These are phyloP conservation scores for Andrena cerasifolii DNA, from an alignment of 1,140 invertebrate genomes.

Conservation along the genomic window DNA sequence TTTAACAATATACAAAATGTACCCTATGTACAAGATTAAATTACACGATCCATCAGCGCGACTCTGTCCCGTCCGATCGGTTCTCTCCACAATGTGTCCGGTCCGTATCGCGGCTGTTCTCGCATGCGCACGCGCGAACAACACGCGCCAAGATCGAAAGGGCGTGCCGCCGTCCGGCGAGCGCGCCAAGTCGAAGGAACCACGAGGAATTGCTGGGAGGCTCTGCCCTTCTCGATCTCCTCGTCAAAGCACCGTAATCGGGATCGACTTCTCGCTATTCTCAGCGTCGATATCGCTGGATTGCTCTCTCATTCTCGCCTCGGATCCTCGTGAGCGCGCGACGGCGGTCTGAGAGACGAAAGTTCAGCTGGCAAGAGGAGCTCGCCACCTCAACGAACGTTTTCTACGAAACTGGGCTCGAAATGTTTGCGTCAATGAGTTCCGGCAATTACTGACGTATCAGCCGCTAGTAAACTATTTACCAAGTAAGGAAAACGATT, in stretches of 20 bases:
- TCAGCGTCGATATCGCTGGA: neutral
- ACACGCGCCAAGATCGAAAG: constrained; percentile 5
- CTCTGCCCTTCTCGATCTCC: neutral
- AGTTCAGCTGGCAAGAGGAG: constrained; percentile 58
- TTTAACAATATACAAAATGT: constrained; percentile 84
- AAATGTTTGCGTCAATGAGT: no score
- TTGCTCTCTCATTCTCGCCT: neutral
- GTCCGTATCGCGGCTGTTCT: neutral
- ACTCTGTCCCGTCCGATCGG: constrained; percentile 47
- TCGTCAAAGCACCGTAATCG: neutral
- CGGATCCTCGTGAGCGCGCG: constrained; percentile 42
- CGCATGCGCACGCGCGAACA: neutral
- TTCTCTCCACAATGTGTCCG: neutral
- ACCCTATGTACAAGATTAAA: constrained; percentile 82
- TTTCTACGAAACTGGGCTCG: no score
- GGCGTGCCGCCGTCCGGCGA: neutral
- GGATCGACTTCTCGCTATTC: neutral
- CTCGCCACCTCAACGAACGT: no score
- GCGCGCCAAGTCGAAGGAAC: constrained; percentile 6
- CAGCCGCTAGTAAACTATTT: no score
- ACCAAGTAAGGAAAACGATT: no score
- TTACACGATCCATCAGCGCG: constrained; percentile 77
- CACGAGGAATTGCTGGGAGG: neutral
- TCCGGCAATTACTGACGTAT: no score
- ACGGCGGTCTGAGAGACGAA: constrained; percentile 65